phyloP scores from a whole-genome alignment of 2,888 invertebrate species.

The Sussaba pulchella region DNA sequence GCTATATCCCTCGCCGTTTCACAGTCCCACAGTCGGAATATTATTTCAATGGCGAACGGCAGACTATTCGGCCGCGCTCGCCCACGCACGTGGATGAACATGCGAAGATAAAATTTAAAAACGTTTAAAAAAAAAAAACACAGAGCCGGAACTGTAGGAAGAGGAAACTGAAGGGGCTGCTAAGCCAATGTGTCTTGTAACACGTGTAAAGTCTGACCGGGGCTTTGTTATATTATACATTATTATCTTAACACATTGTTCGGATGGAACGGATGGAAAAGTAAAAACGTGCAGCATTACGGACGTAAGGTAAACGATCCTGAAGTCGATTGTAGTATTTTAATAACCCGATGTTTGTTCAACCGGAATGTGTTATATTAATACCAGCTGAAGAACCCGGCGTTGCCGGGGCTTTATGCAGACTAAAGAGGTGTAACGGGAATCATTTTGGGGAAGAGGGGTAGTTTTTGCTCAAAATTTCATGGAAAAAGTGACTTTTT shows the following conservation, averaged over 20 bases:
- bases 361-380: too few species aligned
- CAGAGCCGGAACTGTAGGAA: background rate
- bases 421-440: too few species aligned
- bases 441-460: too few species aligned
- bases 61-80: slow-evolving; percentile 31
- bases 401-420: too few species aligned
- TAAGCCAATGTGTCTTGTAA: slow-evolving; percentile 47
- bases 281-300: slow-evolving; percentile 22
- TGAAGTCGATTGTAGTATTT: background rate
- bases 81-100: slow-evolving; percentile 55
- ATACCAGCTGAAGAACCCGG: too few species aligned
- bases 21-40: slow-evolving; percentile 74
- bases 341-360: slow-evolving; percentile 2
- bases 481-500: too few species aligned
- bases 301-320: slow-evolving; percentile 1
- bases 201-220: slow-evolving; percentile 45
- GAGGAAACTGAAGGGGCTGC: background rate
- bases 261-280: background rate
- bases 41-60: slow-evolving; percentile 78
- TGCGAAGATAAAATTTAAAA: slow-evolving; percentile 52
- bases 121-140: slow-evolving; percentile 11
- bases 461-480: too few species aligned
- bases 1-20: slow-evolving; percentile 38
- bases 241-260: slow-evolving; percentile 48
- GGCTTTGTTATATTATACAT: slow-evolving; percentile 49